A percentile compares a stretch with the other conserved stretches of the same genome.
Conservation (phyloP, 2,888 invertebrate species). For the Conomelus anceps region DNA sequence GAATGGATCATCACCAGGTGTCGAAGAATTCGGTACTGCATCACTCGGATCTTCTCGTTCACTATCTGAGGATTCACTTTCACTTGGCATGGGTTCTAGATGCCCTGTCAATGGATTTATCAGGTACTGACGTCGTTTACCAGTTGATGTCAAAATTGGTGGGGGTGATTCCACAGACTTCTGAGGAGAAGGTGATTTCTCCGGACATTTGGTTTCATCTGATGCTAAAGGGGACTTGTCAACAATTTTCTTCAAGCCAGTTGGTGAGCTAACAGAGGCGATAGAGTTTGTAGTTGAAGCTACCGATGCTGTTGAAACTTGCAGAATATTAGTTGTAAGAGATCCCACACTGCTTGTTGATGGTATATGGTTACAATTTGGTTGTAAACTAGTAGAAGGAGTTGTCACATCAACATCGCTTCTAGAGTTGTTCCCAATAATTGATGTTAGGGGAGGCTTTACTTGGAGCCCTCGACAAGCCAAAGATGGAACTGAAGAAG, state of each 20-base stretch:
- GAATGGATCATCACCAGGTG: conserved; percentile 41
- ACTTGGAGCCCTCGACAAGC: background rate
- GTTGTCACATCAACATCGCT: background rate
- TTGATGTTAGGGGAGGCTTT: background rate
- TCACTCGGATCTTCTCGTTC: conserved; percentile 44
- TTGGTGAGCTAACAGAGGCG: background rate
- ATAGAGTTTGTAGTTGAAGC: background rate
- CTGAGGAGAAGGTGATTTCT: conserved; percentile 16
- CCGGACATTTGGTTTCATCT: background rate
- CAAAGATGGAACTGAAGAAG: too few relatives aligned
- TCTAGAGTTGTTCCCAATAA: background rate
- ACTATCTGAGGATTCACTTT: conserved; percentile 54
- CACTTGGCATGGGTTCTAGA: conserved; percentile 69
- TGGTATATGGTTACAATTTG: background rate
- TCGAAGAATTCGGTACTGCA: conserved; percentile 33
- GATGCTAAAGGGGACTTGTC: background rate
- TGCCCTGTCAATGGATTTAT: conserved; percentile 83
- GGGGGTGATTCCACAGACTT: conserved; percentile 26
- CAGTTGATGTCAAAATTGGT: conserved; percentile 39
- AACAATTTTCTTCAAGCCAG: background rate
- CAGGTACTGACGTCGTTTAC: conserved; percentile 70
- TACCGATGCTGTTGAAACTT: background rate
- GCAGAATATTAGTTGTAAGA: background rate
- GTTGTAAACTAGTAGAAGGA: background rate
- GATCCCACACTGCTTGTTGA: background rate